Percentiles rank a stretch among this genome's conserved stretches.
These are phyloP conservation scores for Diglossa brunneiventris DNA, from an alignment of 2,113 vertebrate species.

Conservation along the genomic window DNA sequence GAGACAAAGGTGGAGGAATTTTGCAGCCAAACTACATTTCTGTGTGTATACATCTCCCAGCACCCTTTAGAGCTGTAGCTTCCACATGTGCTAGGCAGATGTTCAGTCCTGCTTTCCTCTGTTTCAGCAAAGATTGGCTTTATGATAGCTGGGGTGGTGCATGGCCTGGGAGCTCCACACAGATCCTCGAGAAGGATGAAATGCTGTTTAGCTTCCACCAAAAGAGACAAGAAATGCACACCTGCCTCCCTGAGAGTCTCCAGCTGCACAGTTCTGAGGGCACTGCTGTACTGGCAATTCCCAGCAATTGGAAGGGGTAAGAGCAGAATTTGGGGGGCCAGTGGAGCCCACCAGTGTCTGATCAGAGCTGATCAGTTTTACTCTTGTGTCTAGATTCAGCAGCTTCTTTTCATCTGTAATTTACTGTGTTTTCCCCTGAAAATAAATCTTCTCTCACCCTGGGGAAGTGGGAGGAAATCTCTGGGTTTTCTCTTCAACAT, in stretches of 20 bases:
- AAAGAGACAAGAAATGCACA: not conserved
- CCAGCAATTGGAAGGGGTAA: not conserved
- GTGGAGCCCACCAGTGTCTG: not conserved
- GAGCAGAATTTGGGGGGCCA: not conserved
- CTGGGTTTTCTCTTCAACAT: not conserved
- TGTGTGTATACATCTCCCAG: fast-evolving
- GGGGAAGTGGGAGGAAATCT: not conserved
- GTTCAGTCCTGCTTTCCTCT: not conserved
- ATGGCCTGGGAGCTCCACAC: not conserved
- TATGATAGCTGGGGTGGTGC: fast-evolving
- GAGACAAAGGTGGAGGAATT: not conserved
- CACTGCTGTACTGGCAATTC: not conserved
- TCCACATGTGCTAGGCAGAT: not conserved
- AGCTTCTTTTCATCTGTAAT: not conserved
- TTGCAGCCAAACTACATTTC: fast-evolving
- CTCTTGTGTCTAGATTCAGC: not conserved
- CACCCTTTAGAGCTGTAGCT: not conserved
- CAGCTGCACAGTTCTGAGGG: not conserved
- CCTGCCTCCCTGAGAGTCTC: not conserved
- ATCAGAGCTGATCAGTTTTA: not conserved
- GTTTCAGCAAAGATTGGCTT: not conserved
- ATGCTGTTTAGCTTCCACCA: not conserved
- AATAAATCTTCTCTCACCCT: not conserved
- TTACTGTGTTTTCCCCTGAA: not conserved
- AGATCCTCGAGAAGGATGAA: not conserved